Evolutionary conservation across 2,888 invertebrate species (phyloP).

Genomic region (Euplexia lucipara): DNA sequence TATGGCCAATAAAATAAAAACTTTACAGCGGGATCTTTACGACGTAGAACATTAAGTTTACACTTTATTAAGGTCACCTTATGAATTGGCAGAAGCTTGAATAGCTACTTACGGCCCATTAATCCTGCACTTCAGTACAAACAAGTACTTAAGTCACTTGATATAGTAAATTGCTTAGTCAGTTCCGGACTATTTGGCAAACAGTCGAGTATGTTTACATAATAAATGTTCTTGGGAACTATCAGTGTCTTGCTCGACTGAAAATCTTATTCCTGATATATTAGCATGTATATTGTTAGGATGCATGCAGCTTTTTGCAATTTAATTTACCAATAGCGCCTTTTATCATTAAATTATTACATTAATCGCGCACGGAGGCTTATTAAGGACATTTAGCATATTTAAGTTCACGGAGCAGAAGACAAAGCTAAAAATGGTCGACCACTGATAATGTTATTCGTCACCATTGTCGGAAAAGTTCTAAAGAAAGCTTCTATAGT

Average conservation of each 20-base stretch:
- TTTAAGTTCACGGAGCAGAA: too few relatives aligned
- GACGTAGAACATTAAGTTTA: conserved; percentile 62
- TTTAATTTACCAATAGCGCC: neutral
- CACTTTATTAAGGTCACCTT: conserved; percentile 67
- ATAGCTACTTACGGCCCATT: conserved; percentile 53
- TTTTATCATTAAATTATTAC: too few relatives aligned
- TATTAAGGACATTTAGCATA: too few relatives aligned
- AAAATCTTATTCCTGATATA: neutral
- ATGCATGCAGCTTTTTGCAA: neutral
- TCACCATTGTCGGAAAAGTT: too few relatives aligned
- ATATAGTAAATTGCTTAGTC: conserved; percentile 32
- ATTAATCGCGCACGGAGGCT: too few relatives aligned
- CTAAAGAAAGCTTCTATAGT: too few relatives aligned
- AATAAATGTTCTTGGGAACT: conserved; percentile 1
- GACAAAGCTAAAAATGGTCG: too few relatives aligned
- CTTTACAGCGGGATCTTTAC: conserved; percentile 63
- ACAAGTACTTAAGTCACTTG: conserved; percentile 31
- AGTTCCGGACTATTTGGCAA: conserved; percentile 29
- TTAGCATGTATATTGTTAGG: neutral
- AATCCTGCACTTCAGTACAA: conserved; percentile 42
- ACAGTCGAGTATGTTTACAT: conserved; percentile 8
- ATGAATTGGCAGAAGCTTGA: conserved; percentile 49
- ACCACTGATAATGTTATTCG: too few relatives aligned
- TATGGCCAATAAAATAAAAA: conserved; percentile 60
- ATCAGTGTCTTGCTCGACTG: neutral